A percentile compares a stretch with the other conserved stretches of the same genome.
These are phyloP conservation scores for Tapirus indicus DNA, from an alignment of 2,797 vertebrate species.

Conservation along the genomic window DNA sequence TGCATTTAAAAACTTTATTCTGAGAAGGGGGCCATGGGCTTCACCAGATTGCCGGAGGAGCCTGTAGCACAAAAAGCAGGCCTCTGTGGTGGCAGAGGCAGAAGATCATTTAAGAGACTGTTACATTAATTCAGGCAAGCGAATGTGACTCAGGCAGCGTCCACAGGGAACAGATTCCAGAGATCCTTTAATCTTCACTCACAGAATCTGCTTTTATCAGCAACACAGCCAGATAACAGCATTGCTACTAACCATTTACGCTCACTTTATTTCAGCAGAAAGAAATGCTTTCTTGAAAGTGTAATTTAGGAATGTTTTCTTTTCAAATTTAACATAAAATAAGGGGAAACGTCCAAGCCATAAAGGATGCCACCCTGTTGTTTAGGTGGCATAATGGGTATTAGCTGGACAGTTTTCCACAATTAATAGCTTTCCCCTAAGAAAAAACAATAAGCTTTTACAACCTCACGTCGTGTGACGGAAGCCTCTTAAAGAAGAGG, in stretches of 20 bases:
- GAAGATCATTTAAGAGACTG: not conserved
- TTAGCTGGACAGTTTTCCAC: slow-evolving; percentile 29
- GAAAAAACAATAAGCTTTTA: slow-evolving; percentile 41
- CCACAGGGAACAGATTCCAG: not conserved
- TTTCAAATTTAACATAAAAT: slow-evolving; percentile 46
- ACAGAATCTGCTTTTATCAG: slow-evolving; percentile 57
- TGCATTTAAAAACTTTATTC: not conserved
- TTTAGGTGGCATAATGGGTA: not conserved
- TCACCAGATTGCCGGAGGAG: not conserved
- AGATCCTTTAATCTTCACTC: slow-evolving; percentile 20
- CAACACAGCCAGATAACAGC: not conserved
- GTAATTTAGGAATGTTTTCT: slow-evolving; percentile 52
- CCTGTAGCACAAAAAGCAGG: not conserved
- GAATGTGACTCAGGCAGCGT: not conserved
- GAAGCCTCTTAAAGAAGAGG: slow-evolving; percentile 35
- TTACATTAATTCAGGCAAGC: not conserved
- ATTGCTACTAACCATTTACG: not conserved
- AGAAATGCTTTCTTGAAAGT: slow-evolving; percentile 61
- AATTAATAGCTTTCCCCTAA: slow-evolving; percentile 20
- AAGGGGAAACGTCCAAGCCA: not conserved
- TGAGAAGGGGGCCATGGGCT: not conserved
- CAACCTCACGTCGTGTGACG: not conserved
- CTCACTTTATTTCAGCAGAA: slow-evolving; percentile 36
- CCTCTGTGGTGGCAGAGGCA: not conserved
- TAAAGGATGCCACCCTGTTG: slow-evolving; percentile 36